Conservation (phyloP, 1,140 invertebrate species). For the Drosophila rhopaloa region DNA sequence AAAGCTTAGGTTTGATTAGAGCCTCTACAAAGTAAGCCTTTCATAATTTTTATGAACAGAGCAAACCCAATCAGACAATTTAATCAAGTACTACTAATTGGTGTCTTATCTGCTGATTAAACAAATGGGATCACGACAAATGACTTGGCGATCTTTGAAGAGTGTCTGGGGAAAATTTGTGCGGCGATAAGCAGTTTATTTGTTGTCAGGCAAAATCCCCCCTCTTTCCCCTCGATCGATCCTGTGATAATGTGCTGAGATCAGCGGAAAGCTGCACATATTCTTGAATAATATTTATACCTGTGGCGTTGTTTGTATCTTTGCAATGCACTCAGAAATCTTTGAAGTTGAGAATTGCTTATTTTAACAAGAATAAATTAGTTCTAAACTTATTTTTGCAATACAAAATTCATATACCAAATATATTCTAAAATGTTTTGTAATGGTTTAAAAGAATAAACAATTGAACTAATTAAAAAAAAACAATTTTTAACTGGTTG, state of each 20-base stretch:
- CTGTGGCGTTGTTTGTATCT: background rate
- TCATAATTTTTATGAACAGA: background rate
- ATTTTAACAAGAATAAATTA: too few relatives aligned
- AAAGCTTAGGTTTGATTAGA: conserved; percentile 6
- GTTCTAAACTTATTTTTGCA: too few relatives aligned
- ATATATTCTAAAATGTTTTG: too few relatives aligned
- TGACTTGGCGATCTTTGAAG: conserved; percentile 6
- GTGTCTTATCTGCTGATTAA: background rate
- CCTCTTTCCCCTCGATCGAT: background rate
- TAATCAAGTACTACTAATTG: background rate
- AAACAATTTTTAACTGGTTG: too few relatives aligned
- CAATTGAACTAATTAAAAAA: too few relatives aligned
- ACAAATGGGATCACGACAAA: background rate
- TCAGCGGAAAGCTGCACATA: conserved; percentile 30
- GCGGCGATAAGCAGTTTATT: conserved; percentile 58
- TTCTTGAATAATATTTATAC: background rate
- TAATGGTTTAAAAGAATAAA: too few relatives aligned
- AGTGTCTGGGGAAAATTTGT: conserved; percentile 16
- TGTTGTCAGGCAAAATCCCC: conserved; percentile 7
- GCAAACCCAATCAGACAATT: background rate
- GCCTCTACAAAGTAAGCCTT: background rate
- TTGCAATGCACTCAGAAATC: too few relatives aligned
- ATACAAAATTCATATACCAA: too few relatives aligned
- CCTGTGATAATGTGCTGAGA: conserved; percentile 33
- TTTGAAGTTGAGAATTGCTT: too few relatives aligned